A percentile compares a stretch with the other conserved stretches of the same genome.
These are phyloP conservation scores for Naja naja DNA, from an alignment of 2,113 vertebrate species.

Conservation along the genomic window DNA sequence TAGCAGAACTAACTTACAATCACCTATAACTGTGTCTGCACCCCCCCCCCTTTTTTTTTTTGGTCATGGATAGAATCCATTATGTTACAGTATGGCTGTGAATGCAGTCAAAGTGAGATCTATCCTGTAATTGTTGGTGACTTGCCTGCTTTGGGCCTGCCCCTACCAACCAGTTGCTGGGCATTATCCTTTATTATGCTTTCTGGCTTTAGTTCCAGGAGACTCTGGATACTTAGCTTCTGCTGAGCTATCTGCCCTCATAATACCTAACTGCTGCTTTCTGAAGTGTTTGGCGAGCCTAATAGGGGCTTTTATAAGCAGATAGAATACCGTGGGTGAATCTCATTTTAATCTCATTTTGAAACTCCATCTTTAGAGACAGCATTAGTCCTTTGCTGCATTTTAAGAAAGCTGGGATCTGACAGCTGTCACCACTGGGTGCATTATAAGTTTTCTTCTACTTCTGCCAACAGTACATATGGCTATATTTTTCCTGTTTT, in stretches of 20 bases:
- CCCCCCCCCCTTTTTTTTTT: not conserved
- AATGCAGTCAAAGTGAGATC: not conserved
- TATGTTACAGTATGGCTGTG: not conserved
- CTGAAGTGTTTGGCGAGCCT: not conserved
- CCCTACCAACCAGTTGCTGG: not conserved
- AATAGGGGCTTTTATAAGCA: not conserved
- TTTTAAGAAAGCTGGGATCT: not conserved
- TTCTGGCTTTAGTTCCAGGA: not conserved
- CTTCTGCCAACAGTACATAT: not conserved
- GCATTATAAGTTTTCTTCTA: not conserved
- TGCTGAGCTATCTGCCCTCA: not conserved
- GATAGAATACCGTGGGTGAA: not conserved
- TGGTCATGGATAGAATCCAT: not conserved
- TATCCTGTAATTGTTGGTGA: not conserved
- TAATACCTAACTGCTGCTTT: not conserved
- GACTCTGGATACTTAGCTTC: not conserved
- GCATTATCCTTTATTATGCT: not conserved
- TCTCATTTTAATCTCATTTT: not conserved
- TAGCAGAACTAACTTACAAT: not conserved
- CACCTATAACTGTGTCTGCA: not conserved
- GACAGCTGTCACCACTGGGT: not conserved
- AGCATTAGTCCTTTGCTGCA: not conserved
- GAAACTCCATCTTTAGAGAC: not conserved
- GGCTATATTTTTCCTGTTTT: not conserved
- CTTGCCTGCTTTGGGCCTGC: not conserved